Base-by-base conservation (phyloP, 1,140 invertebrate genomes). In the Aphidius ervi region DNA sequence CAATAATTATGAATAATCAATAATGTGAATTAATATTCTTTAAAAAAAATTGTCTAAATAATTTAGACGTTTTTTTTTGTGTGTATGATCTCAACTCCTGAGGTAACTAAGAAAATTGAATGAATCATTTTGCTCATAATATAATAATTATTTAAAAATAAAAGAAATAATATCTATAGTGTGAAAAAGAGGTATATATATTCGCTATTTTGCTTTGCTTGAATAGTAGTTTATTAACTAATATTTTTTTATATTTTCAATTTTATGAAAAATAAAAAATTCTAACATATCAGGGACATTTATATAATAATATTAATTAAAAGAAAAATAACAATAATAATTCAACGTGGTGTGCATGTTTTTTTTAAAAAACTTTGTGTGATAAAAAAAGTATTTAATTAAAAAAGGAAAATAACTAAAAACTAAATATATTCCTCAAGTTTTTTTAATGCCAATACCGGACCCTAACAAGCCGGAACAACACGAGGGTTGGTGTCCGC, bases 401-500 rank as follows among this genome's bases (percentile, higher is more conserved):
- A 6, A 6, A 43, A 55, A 56, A 31, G 37, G 63, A 64, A 58
- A 52, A 43, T 55, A 48, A 63, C 48, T 50, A 67, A 65, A 60
- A 60, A 61, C 50, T 69, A 56, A 78, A 77, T 83, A 16, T 85
- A 85, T 86, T 74, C 82, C 82, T 74, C 81, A 87, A 86, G 88
- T 89, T 76, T 86, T 89, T 72, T 73, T 84, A 76, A 79, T 83
- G 83, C 88, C 89, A 74, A 84, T 90, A 82, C 88, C 89, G 78
- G 87, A 91, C 80, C 88, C 89, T 79, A 85, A 87, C 80, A 88
- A 89, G 82, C 89, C 89, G 74, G 88, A 91, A 83, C 87, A 92
- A 85, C 90, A 91, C 83, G 89, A 92, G 82, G 87, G 88, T 82
- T 90, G 88, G 86, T 92, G 90, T 83, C 89, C 89, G 74, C 83